Evolutionary conservation across 2,888 invertebrate species (phyloP), one percentile per base, ranked within the genome.

Genomic region (Bellardia pandia): DNA sequence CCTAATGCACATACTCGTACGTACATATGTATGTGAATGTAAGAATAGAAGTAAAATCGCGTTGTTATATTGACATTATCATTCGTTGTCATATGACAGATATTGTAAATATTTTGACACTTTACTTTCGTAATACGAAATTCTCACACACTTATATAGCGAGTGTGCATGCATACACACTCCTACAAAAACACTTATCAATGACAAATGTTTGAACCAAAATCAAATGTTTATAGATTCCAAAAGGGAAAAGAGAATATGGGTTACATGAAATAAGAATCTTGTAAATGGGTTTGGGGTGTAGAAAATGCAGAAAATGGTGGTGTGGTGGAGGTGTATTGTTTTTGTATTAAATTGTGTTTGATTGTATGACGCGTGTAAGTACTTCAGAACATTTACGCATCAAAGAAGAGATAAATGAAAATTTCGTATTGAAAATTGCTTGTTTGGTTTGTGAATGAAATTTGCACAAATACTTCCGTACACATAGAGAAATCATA

Each of bases 61-160:
- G 76, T 84, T 74, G 40, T 30, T 45, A 4, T 75, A 80, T 76
- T 84, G 51, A 76, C 79, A 76, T 80, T 84, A 75, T 58, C 66
- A 53, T 74, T 77, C 60, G 14, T 77, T 53, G 14, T 40, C 64
- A 74, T 60, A 66, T 79, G 83, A 51, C 79, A 86, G 51, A 58
- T 53, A n/a, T 64, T 68, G 90, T 90, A 92, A 91, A 92, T 90
- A 92, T 91, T 90, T 91, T 91, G 91, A 91, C 90, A 91, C 89
- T 90, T 91, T 90, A 89, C 89, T 90, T 91, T 86, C 89, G 81
- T 23, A 88, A 88, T 90, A 88, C 88, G 37, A 82, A 48, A 51
- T 69, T 82, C 62, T 56, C 16, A 56, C 33, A 72, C 16, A 75
- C n/a, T 60, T 9, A 33, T 11, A 42, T 37, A 53, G 53, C 14